Evolutionary conservation across 2,113 vertebrate genomes (phyloP).

Genomic region (Lophotis ruficrista): DNA sequence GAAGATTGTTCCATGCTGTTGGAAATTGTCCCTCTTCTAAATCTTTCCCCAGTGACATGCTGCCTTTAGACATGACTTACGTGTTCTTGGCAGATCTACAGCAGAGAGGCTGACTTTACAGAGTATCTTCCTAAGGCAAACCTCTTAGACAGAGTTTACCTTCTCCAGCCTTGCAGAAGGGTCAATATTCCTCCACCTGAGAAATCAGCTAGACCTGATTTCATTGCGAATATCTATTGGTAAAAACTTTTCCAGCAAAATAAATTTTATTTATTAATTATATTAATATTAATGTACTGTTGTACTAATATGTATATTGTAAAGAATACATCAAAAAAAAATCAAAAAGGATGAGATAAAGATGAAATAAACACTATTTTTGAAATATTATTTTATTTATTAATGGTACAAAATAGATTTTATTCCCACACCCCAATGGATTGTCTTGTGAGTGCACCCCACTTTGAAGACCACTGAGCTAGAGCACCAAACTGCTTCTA

Average conservation of each 20-base stretch:
- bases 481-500: neutral
- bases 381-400: neutral
- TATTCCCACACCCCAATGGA: neutral
- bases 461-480: neutral
- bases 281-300: neutral
- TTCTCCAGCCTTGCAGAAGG: neutral
- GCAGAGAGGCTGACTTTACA: neutral
- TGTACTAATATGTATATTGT: neutral
- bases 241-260: neutral
- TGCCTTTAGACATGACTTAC: neutral
- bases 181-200: neutral
- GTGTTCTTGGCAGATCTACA: neutral
- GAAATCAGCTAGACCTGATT: neutral
- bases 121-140: neutral
- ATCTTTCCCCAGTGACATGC: neutral
- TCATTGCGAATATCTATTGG: neutral
- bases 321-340: neutral
- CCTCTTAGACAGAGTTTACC: neutral
- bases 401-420: neutral
- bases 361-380: neutral
- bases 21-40: neutral
- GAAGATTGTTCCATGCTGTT: neutral
- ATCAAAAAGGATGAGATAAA: neutral
- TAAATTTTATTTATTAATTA: neutral
- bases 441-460: neutral